Evolutionary conservation across 1,140 invertebrate species (phyloP).

Genomic region (Zaprionus inermis): DNA sequence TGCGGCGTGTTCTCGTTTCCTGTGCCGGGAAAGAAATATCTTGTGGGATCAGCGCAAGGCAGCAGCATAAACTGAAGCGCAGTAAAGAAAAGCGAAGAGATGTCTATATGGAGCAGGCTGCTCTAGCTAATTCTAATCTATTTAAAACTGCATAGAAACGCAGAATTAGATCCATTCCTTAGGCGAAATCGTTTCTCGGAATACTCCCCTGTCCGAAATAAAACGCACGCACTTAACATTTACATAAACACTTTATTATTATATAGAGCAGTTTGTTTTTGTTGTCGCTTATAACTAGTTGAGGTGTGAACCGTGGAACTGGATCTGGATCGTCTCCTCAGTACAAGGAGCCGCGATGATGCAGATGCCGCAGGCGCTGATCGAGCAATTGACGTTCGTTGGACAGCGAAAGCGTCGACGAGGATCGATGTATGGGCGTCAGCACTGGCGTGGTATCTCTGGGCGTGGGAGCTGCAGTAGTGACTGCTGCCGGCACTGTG

Average conservation of each 20-base stretch:
- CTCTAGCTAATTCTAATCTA: neutral
- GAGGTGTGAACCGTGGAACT: conserved; percentile 21
- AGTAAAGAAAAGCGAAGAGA: neutral
- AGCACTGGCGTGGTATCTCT: conserved; percentile 22
- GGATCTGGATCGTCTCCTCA: conserved; percentile 45
- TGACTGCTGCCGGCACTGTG: conserved; percentile 3
- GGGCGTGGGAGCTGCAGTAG: neutral
- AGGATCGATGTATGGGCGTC: conserved; percentile 70
- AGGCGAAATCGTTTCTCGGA: neutral
- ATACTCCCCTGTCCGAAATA: neutral
- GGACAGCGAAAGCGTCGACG: conserved; percentile 65
- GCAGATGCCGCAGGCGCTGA: conserved; percentile 72
- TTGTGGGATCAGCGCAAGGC: neutral
- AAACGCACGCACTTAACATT: conserved; percentile 14
- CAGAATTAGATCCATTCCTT: too few species aligned
- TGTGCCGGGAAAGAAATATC: neutral
- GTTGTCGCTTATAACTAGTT: conserved; percentile 38
- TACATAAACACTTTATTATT: conserved; percentile 41
- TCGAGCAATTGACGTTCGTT: conserved; percentile 74
- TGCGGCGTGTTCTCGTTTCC: conserved; percentile 2
- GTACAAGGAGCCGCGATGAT: conserved; percentile 78
- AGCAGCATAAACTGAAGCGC: too few species aligned
- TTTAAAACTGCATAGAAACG: neutral
- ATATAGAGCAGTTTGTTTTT: conserved; percentile 37
- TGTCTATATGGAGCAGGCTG: neutral